phyloP scores from a whole-genome alignment of 2,797 vertebrate genomes.

The Poeciliopsis gracilis region DNA sequence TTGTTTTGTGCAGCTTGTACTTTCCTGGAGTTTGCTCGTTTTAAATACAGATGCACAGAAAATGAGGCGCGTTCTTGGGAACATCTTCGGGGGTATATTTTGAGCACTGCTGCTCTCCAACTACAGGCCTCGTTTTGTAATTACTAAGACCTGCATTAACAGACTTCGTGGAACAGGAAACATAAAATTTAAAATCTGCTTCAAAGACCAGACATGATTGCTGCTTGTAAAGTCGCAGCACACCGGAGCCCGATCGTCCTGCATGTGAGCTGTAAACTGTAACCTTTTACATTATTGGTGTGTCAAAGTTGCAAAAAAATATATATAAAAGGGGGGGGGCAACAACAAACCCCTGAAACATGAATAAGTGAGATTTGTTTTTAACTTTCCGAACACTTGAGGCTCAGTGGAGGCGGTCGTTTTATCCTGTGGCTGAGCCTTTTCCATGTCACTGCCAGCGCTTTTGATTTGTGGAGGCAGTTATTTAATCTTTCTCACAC shows the following conservation, averaged over 20 bases:
- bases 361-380: not conserved
- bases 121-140: slow-evolving; percentile 43
- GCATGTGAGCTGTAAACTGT: not conserved
- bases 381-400: not conserved
- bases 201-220: not conserved
- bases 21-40: slow-evolving; percentile 24
- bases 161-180: not conserved
- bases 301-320: not conserved
- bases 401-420: not conserved
- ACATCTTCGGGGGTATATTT: slow-evolving; percentile 28
- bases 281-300: slow-evolving; percentile 7
- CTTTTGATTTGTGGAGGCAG: slow-evolving; percentile 8
- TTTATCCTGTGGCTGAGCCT: not conserved
- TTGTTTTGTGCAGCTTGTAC: slow-evolving; percentile 7
- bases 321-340: not conserved
- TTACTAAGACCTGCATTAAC: not conserved
- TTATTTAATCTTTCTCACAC: slow-evolving; percentile 24
- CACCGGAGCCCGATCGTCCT: not conserved
- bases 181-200: slow-evolving; percentile 10
- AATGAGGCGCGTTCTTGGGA: slow-evolving; percentile 19
- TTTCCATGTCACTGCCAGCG: not conserved
- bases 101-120: slow-evolving; percentile 29
- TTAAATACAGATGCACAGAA: slow-evolving; percentile 10
- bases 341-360: not conserved
- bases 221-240: slow-evolving; percentile 20